phyloP scores from a whole-genome alignment of 2,113 vertebrate genomes.

The Neogale vison region DNA sequence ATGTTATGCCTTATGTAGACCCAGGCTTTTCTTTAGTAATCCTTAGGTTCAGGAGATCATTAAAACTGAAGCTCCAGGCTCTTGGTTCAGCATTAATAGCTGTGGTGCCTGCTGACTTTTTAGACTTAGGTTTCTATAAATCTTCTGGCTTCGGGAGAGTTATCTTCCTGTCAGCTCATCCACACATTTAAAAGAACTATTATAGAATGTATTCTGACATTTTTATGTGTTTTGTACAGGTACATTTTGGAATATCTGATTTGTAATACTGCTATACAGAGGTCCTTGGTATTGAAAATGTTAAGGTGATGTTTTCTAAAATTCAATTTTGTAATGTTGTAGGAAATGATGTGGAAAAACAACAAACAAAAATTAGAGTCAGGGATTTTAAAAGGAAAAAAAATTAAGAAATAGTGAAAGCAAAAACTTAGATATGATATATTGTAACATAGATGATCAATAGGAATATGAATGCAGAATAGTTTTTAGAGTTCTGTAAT shows the following conservation, averaged over 20 bases:
- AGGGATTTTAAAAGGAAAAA: neutral
- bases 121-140: neutral
- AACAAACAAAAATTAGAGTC: neutral
- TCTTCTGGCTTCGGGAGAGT: neutral
- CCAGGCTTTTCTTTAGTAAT: neutral
- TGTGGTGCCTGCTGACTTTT: neutral
- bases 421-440: neutral
- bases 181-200: neutral
- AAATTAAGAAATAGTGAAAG: neutral
- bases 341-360: neutral
- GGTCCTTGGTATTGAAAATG: neutral
- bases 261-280: neutral
- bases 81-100: neutral
- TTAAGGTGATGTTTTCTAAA: neutral
- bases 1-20: neutral
- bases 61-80: neutral
- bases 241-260: neutral
- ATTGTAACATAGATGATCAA: neutral
- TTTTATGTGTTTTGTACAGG: neutral
- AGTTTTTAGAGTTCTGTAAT: neutral
- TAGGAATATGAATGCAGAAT: neutral
- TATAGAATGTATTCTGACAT: neutral
- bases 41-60: neutral
- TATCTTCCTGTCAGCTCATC: neutral
- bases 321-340: neutral